Evolutionary conservation across 2,888 invertebrate genomes (phyloP), one percentile per base, ranked within the genome.

Genomic region (Neocrepidodera transversa): DNA sequence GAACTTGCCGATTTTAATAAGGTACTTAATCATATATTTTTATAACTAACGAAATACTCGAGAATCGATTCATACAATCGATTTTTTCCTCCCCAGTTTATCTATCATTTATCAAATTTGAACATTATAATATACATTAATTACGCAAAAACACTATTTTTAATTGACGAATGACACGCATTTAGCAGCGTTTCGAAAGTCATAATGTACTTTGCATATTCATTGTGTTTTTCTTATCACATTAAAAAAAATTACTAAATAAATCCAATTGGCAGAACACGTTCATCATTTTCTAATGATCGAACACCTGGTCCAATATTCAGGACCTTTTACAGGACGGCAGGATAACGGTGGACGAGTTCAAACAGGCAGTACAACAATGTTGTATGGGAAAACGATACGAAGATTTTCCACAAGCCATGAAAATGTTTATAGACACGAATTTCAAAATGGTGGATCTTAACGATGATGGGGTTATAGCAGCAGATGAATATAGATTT

Each of bases 1-100:
- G 90, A 91, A 72, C 82, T 93, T 66, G 92, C 92, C 28, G 92
- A 93, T 82, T 92, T 92, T 79, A 90, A 93, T 79, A 92, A 92
- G 88, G 92, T 90, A 28, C 10, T 3, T 23, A n/a, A n/a, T n/a
- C n/a, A n/a, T n/a, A n/a, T n/a, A n/a, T n/a, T n/a, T n/a, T n/a
- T n/a, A n/a, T n/a, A n/a, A n/a, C n/a, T n/a, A n/a, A n/a, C n/a
- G n/a, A n/a, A n/a, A n/a, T n/a, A n/a, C n/a, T n/a, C n/a, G n/a
- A n/a, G n/a, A n/a, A n/a, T n/a, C n/a, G n/a, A n/a, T n/a, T n/a
- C n/a, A n/a, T n/a, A n/a, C n/a, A n/a, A n/a, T n/a, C n/a, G n/a
- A n/a, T n/a, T n/a, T n/a, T n/a, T n/a, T n/a, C n/a, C n/a, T n/a
- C n/a, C n/a, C n/a, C n/a, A n/a, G n/a, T n/a, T n/a, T n/a, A n/a